Evolutionary conservation across 2,888 invertebrate genomes (phyloP), one percentile per base, ranked within the genome.

Genomic region (Lepidonotus clava): DNA sequence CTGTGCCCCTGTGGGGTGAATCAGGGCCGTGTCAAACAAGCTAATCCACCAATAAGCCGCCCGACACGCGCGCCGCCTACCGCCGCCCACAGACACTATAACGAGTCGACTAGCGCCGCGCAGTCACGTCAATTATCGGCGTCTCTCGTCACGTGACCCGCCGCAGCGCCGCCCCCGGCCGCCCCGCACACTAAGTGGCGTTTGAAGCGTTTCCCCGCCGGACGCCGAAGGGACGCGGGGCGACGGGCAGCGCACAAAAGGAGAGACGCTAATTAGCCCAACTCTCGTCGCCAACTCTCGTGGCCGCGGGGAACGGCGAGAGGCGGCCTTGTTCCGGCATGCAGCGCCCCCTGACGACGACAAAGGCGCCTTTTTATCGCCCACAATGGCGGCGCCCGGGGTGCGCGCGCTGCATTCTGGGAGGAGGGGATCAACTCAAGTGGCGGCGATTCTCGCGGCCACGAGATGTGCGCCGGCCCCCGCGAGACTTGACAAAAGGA

Each of bases 401-500:
- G 28, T n/a, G 61, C 53, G 53, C 53, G 53, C 53, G n/a, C 18
- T n/a, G 53, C 53, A 53, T 53, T n/a, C 2, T n/a, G 53, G 53
- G 53, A 53, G 53, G 53, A 18, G 53, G 4, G 61, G 61, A 61
- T 61, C 61, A 61, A 61, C 61, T 61, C 61, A 61, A 61, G 61
- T 61, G 61, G 61, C 61, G 61, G 61, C 61, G 61, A 61, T 61
- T 61, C 61, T 61, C 61, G 21, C 61, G 61, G 61, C 61, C 61
- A 24, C 61, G 61, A 61, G 61, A 61, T 61, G 28, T 24, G 61
- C 61, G n/a, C n/a, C n/a, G n/a, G n/a, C n/a, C n/a, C 53, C 61
- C 61, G 61, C 61, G 61, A 61, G 61, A 61, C 61, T n/a, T 61
- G 61, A 61, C 61, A 61, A 61, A 61, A 61, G 61, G 61, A 61